Conservation (phyloP, 2,888 invertebrate genomes). For the Scaptomyza cyrtandrae region DNA sequence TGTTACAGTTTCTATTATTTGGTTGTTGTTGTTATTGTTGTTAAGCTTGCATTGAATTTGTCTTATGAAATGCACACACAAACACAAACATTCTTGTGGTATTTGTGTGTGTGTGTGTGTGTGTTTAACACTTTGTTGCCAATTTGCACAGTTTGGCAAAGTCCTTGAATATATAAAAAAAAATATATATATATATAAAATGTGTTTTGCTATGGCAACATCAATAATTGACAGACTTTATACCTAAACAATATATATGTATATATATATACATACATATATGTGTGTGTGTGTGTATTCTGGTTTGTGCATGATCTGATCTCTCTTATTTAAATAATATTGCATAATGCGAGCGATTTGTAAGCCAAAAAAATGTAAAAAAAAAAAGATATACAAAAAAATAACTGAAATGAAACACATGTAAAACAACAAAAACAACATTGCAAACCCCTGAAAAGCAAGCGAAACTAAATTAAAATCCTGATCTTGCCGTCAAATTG, state of each 20-base stretch:
- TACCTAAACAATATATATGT: not conserved
- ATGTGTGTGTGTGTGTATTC: constrained; percentile 11
- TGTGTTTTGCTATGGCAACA: constrained; percentile 14
- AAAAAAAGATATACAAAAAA: constrained; percentile 53
- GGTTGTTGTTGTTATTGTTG: not conserved
- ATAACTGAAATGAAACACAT: constrained; percentile 54
- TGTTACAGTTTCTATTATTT: constrained; percentile 40
- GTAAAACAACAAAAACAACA: constrained; percentile 46
- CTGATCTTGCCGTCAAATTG: constrained; percentile 71
- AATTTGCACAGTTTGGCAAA: constrained; percentile 46
- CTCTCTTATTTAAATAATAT: constrained; percentile 62
- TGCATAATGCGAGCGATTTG: constrained; percentile 66
- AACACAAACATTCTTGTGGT: not conserved
- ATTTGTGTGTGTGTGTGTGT: constrained; percentile 8
- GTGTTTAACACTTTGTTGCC: constrained; percentile 42
- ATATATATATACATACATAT: not conserved
- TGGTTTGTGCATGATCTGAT: constrained; percentile 33
- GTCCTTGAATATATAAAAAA: constrained; percentile 53
- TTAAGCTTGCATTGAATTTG: constrained; percentile 60
- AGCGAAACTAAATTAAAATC: constrained; percentile 69
- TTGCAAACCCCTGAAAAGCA: constrained; percentile 31
- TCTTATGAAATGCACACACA: constrained; percentile 51
- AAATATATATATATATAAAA: constrained; percentile 17
- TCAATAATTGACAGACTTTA: constrained; percentile 10
- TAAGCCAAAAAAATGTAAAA: constrained; percentile 44